Evolutionary conservation across 2,113 vertebrate species (phyloP).

Genomic region (Raja brachyura): DNA sequence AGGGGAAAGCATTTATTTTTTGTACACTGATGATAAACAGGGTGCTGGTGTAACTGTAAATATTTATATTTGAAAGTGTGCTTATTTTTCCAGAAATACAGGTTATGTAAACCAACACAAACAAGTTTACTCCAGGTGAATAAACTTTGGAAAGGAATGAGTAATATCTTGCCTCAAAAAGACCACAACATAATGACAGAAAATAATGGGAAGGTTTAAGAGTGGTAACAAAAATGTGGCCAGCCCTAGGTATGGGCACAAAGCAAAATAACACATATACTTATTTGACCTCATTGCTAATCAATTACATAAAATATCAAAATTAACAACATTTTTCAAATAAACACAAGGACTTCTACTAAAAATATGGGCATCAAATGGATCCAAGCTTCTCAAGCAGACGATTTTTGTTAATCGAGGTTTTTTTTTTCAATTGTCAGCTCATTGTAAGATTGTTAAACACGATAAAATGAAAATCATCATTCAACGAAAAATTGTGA

Average conservation of each 20-base stretch:
- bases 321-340: neutral
- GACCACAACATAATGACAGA: neutral
- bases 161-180: neutral
- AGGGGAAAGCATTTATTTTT: neutral
- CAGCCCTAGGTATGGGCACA: neutral
- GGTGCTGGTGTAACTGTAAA: neutral
- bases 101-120: neutral
- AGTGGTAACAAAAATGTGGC: neutral
- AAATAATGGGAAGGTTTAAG: neutral
- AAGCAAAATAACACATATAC: neutral
- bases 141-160: neutral
- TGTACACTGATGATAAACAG: neutral
- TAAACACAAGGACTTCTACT: neutral
- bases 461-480: neutral
- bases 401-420: neutral
- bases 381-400: neutral
- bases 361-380: neutral
- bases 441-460: neutral
- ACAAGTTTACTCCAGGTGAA: neutral
- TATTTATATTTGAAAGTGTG: neutral
- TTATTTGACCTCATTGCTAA: neutral
- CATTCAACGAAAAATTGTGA: slow-evolving; percentile 6
- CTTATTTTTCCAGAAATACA: neutral
- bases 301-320: neutral
- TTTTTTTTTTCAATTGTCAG: neutral